Base-by-base conservation (phyloP, 1,140 invertebrate species). In the Drosophila tropicalis region DNA sequence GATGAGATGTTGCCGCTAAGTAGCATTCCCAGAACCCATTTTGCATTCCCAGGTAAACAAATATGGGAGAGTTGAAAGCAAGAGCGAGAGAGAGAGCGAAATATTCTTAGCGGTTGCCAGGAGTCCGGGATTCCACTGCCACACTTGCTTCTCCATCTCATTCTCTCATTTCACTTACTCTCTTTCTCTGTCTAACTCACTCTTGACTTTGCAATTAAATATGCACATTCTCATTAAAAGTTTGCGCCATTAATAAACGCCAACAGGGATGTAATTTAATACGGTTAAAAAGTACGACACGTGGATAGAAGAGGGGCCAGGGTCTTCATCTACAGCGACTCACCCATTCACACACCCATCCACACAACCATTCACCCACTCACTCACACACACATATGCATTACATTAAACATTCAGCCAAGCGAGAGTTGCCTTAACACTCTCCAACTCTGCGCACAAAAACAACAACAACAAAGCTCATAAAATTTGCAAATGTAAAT, bases 201-300 rank as follows among this genome's bases (percentile, higher is more conserved):
- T 79, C 66, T 82, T 85, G 83, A 81, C 82, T 89, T 78, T 83
- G 86, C 86, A 90, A 90, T 90, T 91, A 91, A 91, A 89, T 91
- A 91, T 91, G 89, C 89, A 91, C 89, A 91, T 91, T 91, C 89
- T 91, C 89, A 91, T 91, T 91, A 91, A 91, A 91, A 91, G 84
- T 91, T 91, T 91, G 84, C 79, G 84, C 84, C 89, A 91, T 91
- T 91, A 91, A 91, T 91, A 91, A 91, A 91, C 83, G 89, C 84
- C 84, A 91, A 79, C 76, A 82, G 89, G 84, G 89, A 91, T 91
- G 89, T 84, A 71, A 89, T 89, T 81, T 80, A 89, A 91, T 81
- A 85, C 84, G 84, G 84, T 84, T 89, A 89, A 89, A 87, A 83
- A 86, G 82, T 85, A 86, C 82, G 79, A 86, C 82, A 85, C 71